A percentile compares a stretch with the other conserved stretches of the same genome.
These are phyloP conservation scores for Pissodes strobi DNA, from an alignment of 1,140 invertebrate genomes.

Conservation along the genomic window DNA sequence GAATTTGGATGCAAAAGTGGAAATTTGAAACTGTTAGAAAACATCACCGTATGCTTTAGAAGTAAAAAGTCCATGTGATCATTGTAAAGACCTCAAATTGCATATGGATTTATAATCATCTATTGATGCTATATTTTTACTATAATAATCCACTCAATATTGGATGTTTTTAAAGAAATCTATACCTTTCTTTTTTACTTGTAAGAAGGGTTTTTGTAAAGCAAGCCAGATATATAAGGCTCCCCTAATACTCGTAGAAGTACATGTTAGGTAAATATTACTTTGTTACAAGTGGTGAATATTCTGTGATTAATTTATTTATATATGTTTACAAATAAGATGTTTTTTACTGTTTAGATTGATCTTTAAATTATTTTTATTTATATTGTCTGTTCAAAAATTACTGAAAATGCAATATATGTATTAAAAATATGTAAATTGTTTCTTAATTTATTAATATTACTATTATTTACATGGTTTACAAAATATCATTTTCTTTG, in stretches of 20 bases:
- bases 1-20: neutral
- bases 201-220: constrained; percentile 19
- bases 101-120: too few species aligned
- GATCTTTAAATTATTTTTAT: constrained; percentile 38
- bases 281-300: constrained; percentile 33
- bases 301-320: constrained; percentile 49
- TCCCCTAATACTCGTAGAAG: constrained; percentile 31
- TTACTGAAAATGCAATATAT: constrained; percentile 37
- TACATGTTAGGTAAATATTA: constrained; percentile 37
- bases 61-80: too few species aligned
- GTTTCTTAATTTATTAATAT: too few species aligned
- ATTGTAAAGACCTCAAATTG: too few species aligned
- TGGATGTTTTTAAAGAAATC: constrained; percentile 6
- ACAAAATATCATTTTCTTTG: too few species aligned
- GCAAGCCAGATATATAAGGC: constrained; percentile 22
- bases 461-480: too few species aligned
- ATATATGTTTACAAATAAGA: constrained; percentile 37
- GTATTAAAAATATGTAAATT: constrained; percentile 34
- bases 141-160: constrained; percentile 11
- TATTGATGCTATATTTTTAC: constrained; percentile 19
- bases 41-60: too few species aligned
- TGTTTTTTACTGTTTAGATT: constrained; percentile 36
- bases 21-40: too few species aligned
- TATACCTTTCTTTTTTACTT: constrained; percentile 8
- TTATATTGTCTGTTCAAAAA: constrained; percentile 37